Conservation (phyloP, 2,888 invertebrate species). For the Cephus pulcher region DNA sequence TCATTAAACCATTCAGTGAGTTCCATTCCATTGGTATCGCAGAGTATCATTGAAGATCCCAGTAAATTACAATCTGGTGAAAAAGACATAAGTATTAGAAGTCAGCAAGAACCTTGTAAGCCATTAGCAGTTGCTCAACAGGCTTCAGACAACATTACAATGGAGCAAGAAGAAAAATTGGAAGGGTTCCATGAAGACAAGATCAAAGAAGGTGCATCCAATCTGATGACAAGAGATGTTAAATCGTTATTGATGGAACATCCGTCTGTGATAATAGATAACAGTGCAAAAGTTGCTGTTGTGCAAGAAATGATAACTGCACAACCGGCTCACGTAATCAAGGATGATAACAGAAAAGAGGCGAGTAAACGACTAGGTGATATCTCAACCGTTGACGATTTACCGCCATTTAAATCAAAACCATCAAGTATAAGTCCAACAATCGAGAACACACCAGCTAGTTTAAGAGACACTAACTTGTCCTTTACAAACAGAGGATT, state of each 20-base stretch:
- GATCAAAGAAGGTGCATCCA: background rate
- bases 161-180: background rate
- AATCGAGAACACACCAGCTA: background rate
- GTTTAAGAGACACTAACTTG: background rate
- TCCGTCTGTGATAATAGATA: background rate
- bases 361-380: conserved; percentile 41
- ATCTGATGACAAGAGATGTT: background rate
- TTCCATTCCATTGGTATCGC: conserved; percentile 1
- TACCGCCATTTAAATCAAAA: conserved; percentile 47
- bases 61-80: background rate
- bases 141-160: background rate
- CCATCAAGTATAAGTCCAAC: conserved; percentile 33
- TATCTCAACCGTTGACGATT: conserved; percentile 38
- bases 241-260: background rate
- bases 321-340: conserved; percentile 9
- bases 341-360: conserved; percentile 43
- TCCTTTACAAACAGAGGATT: background rate
- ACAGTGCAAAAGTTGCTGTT: background rate
- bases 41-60: background rate
- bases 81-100: background rate
- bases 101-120: background rate
- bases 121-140: background rate
- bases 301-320: conserved; percentile 9
- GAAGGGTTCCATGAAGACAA: background rate
- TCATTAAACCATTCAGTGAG: background rate